Percentiles rank a stretch among this genome's conserved stretches.
These are phyloP conservation scores for Pogonocichla stellata DNA, from an alignment of 2,113 vertebrate species.

Conservation along the genomic window DNA sequence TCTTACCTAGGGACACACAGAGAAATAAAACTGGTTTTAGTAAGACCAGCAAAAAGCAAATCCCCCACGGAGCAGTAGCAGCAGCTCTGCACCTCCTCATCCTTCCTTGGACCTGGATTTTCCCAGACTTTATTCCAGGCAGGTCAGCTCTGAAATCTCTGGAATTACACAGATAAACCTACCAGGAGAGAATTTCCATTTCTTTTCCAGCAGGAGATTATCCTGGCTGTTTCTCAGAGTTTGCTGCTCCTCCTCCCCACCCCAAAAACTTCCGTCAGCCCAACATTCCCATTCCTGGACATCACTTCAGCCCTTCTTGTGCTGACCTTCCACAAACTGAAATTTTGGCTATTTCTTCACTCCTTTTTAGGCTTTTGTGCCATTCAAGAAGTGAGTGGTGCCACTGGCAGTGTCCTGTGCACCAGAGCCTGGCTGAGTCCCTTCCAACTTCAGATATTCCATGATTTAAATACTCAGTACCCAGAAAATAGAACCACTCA, in stretches of 20 bases:
- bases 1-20: background rate
- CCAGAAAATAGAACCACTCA: background rate
- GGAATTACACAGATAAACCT: background rate
- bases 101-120: background rate
- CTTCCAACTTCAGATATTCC: background rate
- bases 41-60: rapidly evolving
- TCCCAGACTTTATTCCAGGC: background rate
- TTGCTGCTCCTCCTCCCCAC: background rate
- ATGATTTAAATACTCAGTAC: background rate
- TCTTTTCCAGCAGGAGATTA: too few relatives aligned
- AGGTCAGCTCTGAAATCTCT: background rate
- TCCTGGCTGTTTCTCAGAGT: background rate
- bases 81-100: background rate
- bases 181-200: rapidly evolving
- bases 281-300: background rate
- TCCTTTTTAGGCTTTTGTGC: background rate
- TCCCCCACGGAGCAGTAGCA: background rate
- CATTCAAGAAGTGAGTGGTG: background rate
- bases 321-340: background rate
- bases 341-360: background rate
- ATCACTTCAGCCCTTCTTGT: rapidly evolving
- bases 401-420: background rate
- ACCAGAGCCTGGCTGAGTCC: background rate
- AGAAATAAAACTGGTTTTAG: background rate
- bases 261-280: rapidly evolving